Percentiles rank a stretch among this genome's conserved stretches.
Evolutionary conservation across 2,113 vertebrate species (phyloP).

Genomic region (Ochotona curzoniae): DNA sequence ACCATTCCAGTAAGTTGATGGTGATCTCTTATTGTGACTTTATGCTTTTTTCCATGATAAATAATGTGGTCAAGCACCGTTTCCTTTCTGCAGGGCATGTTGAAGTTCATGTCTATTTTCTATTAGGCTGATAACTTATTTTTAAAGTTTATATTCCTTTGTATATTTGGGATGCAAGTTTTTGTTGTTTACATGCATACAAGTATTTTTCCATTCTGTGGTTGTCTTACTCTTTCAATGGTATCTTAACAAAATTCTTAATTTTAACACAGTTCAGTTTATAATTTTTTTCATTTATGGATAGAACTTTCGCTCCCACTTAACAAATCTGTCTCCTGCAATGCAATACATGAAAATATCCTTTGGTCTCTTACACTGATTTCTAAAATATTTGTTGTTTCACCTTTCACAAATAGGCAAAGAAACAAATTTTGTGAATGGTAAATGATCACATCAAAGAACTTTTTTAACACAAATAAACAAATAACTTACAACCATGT

Average conservation of each 20-base stretch:
- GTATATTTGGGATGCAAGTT: background rate
- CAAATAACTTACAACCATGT: background rate
- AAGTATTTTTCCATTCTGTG: background rate
- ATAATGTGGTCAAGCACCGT: background rate
- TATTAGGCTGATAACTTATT: background rate
- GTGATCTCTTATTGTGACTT: background rate
- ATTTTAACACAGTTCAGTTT: conserved; percentile 26
- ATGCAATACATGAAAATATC: background rate
- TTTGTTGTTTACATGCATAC: background rate
- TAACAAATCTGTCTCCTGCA: conserved; percentile 6
- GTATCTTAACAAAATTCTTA: background rate
- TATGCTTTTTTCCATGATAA: background rate
- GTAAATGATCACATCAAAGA: background rate
- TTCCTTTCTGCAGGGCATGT: background rate
- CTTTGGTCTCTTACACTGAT: background rate
- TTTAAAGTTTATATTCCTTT: background rate
- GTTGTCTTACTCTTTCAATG: background rate
- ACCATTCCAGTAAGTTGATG: background rate
- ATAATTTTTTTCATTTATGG: background rate
- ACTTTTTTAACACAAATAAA: background rate
- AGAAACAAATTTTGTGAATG: background rate
- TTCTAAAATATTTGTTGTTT: background rate
- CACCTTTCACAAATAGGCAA: background rate
- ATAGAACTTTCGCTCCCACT: background rate
- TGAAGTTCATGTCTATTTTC: background rate